phyloP scores from a whole-genome alignment of 2,888 invertebrate genomes.

The Eulithis prunata region DNA sequence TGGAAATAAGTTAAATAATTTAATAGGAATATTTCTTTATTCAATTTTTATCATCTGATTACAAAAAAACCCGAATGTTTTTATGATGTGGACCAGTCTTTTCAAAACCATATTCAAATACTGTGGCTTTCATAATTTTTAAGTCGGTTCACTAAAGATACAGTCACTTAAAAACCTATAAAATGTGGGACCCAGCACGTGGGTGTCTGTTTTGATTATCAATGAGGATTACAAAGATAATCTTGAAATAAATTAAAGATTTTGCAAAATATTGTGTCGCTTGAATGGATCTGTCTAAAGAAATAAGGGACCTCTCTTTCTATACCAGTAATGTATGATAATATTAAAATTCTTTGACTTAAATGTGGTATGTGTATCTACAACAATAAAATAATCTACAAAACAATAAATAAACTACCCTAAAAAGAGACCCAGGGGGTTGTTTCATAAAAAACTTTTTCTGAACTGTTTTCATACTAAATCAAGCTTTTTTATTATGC shows the following conservation, averaged over 20 bases:
- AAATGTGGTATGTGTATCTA: too few relatives aligned
- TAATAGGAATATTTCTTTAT: neutral
- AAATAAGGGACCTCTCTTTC: constrained; percentile 5
- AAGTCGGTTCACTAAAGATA: constrained; percentile 36
- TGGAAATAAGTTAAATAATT: too few relatives aligned
- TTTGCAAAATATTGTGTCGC: constrained; percentile 54
- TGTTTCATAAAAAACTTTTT: too few relatives aligned
- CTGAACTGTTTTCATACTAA: too few relatives aligned
- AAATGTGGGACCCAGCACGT: constrained; percentile 50
- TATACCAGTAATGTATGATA: too few relatives aligned
- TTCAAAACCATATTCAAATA: constrained; percentile 3
- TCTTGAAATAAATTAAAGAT: constrained; percentile 68
- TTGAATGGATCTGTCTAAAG: constrained; percentile 16
- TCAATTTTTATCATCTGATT: constrained; percentile 4
- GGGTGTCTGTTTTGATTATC: constrained; percentile 64
- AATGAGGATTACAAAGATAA: constrained; percentile 74
- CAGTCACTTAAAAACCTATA: constrained; percentile 66
- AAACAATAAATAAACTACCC: too few relatives aligned
- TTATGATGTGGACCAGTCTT: neutral
- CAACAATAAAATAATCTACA: too few relatives aligned
- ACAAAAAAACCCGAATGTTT: neutral
- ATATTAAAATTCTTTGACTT: too few relatives aligned
- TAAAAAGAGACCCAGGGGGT: too few relatives aligned
- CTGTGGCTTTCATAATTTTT: constrained; percentile 9
- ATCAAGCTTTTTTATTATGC: constrained; percentile 2